Conservation (phyloP, 2,113 vertebrate genomes). For the Mus musculus region DNA sequence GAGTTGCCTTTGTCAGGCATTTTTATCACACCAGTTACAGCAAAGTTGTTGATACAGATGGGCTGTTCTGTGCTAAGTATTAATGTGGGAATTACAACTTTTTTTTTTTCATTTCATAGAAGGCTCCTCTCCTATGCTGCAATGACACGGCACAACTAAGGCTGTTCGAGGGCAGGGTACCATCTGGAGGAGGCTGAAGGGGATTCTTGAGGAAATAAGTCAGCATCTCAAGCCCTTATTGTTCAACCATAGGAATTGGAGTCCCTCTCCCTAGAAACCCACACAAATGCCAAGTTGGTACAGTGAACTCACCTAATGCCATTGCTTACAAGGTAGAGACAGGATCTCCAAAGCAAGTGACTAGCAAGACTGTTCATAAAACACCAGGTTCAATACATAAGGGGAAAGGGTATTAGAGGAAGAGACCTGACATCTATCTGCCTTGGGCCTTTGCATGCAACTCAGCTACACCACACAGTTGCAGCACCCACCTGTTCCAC, state of each 20-base stretch:
- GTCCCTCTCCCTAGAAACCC: not conserved
- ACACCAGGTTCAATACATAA: too few species aligned
- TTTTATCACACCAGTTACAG: not conserved
- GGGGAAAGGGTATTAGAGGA: not conserved
- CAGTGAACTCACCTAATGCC: not conserved
- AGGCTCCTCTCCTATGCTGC: not conserved
- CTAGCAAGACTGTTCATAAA: not conserved
- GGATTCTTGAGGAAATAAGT: not conserved
- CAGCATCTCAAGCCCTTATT: not conserved
- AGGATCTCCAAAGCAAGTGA: not conserved
- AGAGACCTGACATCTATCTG: not conserved
- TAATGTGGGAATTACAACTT: not conserved
- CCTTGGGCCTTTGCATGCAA: not conserved
- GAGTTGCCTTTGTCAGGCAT: too few species aligned
- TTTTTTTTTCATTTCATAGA: not conserved
- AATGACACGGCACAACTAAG: not conserved
- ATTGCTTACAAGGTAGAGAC: not conserved
- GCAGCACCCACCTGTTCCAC: not conserved
- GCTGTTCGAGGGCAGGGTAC: not conserved
- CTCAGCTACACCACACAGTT: not conserved
- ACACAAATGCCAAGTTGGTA: not conserved
- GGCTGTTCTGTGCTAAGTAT: not conserved
- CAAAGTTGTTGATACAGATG: not conserved
- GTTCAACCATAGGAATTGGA: not conserved
- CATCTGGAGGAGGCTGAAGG: not conserved